A percentile compares a stretch with the other conserved stretches of the same genome.
These are phyloP conservation scores for Molorchus minor DNA, from an alignment of 2,888 invertebrate genomes.

Conservation along the genomic window DNA sequence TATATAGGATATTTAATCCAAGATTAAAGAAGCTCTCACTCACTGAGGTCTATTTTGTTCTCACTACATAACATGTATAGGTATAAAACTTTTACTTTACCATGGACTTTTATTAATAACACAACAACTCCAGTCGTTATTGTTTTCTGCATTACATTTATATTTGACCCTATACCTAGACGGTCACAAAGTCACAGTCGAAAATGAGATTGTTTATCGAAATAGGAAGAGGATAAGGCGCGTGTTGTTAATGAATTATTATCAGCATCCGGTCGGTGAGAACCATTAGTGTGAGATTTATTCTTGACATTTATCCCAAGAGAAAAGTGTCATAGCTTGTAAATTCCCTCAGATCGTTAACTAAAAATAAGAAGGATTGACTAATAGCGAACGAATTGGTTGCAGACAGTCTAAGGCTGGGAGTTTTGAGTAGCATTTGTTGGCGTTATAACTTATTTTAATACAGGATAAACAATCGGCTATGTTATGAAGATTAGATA, in stretches of 20 bases:
- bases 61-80: too few species aligned
- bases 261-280: conserved; percentile 46
- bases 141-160: too few species aligned
- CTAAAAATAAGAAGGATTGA: conserved; percentile 45
- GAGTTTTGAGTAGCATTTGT: conserved; percentile 17
- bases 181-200: conserved; percentile 18
- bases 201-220: conserved; percentile 33
- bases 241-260: conserved; percentile 35
- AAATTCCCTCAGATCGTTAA: conserved; percentile 40
- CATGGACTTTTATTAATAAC: too few species aligned
- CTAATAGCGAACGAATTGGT: conserved; percentile 21
- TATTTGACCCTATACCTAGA: conserved; percentile 3
- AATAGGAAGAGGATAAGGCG: conserved; percentile 42
- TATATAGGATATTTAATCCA: too few species aligned
- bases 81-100: too few species aligned
- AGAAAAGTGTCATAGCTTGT: conserved; percentile 49
- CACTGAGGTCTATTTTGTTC: too few species aligned
- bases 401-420: conserved; percentile 1
- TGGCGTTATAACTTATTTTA: too few species aligned
- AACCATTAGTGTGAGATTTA: conserved; percentile 52
- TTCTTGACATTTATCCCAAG: conserved; percentile 51
- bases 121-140: too few species aligned
- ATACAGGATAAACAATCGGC: not conserved
- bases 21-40: too few species aligned
- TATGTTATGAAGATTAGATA: conserved; percentile 23